Evolutionary conservation across 2,113 vertebrate genomes (phyloP).

Genomic region (Erythrocercus mccallii): DNA sequence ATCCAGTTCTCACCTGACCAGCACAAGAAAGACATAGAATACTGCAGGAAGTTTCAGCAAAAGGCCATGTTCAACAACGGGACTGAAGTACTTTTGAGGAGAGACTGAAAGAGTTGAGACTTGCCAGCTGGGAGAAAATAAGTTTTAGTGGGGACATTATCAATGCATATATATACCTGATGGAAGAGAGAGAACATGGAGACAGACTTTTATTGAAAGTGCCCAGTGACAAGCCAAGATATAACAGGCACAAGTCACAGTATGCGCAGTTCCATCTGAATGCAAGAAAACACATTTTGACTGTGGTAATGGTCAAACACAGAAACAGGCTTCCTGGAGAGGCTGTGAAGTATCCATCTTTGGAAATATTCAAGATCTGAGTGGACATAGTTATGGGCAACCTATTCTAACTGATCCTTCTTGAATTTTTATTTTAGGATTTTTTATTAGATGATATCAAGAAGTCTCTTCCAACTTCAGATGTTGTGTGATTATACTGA

Average conservation of each 20-base stretch:
- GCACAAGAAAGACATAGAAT: background rate
- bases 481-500: background rate
- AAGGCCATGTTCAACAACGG: background rate
- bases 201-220: background rate
- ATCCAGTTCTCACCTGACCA: background rate
- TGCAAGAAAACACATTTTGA: background rate
- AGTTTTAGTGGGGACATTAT: background rate
- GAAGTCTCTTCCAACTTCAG: background rate
- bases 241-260: background rate
- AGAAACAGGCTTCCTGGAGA: background rate
- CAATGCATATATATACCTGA: background rate
- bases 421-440: accelerated
- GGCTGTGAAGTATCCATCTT: background rate
- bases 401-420: background rate
- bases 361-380: background rate
- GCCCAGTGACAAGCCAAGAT: background rate
- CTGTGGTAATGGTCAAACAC: background rate
- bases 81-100: background rate
- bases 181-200: background rate
- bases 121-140: background rate
- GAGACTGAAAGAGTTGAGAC: background rate
- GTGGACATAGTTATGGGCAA: background rate
- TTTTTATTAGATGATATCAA: background rate
- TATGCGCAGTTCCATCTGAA: background rate
- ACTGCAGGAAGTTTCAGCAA: background rate